Percentiles rank a stretch among this genome's conserved stretches.
These are phyloP conservation scores for Sciurus vulgaris DNA, from an alignment of 2,797 vertebrate genomes.

Conservation along the genomic window DNA sequence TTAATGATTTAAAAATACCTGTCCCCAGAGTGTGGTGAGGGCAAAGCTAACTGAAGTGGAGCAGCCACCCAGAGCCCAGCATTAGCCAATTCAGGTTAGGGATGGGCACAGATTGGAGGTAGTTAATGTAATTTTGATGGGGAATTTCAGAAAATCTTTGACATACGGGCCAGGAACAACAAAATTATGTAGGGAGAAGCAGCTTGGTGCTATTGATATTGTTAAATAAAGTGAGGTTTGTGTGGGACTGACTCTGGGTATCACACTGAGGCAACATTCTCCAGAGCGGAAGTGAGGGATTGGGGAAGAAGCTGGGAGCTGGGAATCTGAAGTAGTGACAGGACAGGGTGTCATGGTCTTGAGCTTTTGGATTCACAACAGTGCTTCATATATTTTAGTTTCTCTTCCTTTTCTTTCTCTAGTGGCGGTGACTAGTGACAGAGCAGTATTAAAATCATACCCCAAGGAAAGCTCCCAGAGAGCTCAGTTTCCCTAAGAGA, in stretches of 20 bases:
- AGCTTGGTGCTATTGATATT: background rate
- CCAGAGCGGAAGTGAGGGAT: background rate
- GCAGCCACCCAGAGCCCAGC: background rate
- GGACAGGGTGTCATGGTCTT: background rate
- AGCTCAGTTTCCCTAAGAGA: background rate
- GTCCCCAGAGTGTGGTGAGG: background rate
- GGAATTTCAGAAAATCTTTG: background rate
- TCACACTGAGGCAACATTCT: background rate
- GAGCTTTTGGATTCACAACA: background rate
- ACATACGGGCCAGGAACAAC: background rate
- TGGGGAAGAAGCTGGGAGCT: background rate
- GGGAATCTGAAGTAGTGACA: background rate
- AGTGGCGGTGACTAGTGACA: background rate
- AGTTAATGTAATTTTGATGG: background rate
- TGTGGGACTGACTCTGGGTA: background rate
- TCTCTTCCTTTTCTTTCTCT: background rate
- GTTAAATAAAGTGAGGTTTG: background rate
- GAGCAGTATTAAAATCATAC: background rate
- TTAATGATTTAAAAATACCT: background rate
- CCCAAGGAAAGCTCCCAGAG: background rate
- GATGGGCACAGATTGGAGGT: background rate
- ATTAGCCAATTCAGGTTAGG: background rate
- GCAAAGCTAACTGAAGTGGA: background rate
- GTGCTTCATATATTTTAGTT: background rate
- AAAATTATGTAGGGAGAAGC: background rate